A percentile compares a stretch with the other conserved stretches of the same genome.
Evolutionary conservation across 2,797 vertebrate genomes (phyloP).

Genomic region (Xenentodon cancila): DNA sequence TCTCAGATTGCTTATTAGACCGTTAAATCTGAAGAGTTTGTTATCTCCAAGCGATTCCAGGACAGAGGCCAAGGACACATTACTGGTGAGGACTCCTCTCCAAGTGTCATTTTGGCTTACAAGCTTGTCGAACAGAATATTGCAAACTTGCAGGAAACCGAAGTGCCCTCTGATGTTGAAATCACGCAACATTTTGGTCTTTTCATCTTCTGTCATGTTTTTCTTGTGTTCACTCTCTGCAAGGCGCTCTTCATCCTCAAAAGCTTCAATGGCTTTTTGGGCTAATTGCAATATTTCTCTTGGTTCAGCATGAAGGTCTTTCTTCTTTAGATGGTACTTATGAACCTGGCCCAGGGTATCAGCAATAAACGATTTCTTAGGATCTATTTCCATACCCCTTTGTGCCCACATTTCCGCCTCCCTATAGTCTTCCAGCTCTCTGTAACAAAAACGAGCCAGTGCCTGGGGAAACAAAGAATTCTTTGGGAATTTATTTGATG

Average conservation of each 20-base stretch:
- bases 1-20: constrained; percentile 10
- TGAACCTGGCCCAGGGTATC: constrained; percentile 54
- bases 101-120: neutral
- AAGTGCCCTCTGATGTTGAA: constrained; percentile 20
- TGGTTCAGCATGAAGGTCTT: accelerated
- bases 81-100: neutral
- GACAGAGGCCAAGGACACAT: neutral
- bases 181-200: neutral
- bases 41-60: neutral
- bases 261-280: constrained; percentile 29
- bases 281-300: constrained; percentile 18
- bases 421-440: neutral
- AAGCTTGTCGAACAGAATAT: neutral
- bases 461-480: constrained; percentile 31
- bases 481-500: accelerated
- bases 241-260: constrained; percentile 38
- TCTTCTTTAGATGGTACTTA: constrained; percentile 34
- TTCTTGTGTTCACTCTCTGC: constrained; percentile 13
- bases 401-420: constrained; percentile 25
- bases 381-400: neutral
- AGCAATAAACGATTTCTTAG: constrained; percentile 25
- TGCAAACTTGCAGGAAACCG: constrained; percentile 18
- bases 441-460: constrained; percentile 35
- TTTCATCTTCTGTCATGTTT: constrained; percentile 2
- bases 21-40: neutral